These are phyloP conservation scores for Orchesellides sinensis DNA, from an alignment of 2,888 invertebrate species.

Conservation along the genomic window DNA sequence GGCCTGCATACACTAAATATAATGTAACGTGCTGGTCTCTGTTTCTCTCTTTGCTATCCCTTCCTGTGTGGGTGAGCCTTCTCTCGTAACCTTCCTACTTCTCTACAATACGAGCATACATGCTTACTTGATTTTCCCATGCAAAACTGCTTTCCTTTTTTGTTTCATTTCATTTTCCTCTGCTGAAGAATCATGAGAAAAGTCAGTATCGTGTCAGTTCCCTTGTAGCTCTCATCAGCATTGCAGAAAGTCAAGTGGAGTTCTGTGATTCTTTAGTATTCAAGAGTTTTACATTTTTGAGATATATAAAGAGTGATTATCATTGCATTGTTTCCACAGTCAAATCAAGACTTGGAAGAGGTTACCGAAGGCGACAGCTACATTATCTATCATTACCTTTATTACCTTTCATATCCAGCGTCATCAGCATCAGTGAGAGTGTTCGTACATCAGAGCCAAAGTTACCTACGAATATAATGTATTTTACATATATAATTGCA, in stretches of 20 bases:
- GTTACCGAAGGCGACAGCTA: background rate
- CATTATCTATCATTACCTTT: background rate
- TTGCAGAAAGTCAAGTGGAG: too few relatives aligned
- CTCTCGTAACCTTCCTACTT: background rate
- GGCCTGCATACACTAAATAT: background rate
- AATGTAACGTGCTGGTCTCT: constrained; percentile 5
- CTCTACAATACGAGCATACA: background rate
- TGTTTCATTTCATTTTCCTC: constrained; percentile 66
- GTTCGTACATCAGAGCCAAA: too few relatives aligned
- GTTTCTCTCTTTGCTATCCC: background rate
- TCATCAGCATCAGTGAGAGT: too few relatives aligned
- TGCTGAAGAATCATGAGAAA: constrained; percentile 62
- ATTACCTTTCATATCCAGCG: background rate
- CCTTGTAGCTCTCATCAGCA: constrained; percentile 12
- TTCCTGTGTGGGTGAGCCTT: background rate
- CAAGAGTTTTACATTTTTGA: too few relatives aligned
- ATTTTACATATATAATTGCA: too few relatives aligned
- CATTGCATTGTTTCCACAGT: background rate
- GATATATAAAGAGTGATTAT: too few relatives aligned
- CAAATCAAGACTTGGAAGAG: background rate
- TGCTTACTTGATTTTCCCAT: constrained; percentile 11
- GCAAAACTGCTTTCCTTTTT: constrained; percentile 65
- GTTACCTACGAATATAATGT: too few relatives aligned
- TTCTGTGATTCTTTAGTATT: too few relatives aligned
- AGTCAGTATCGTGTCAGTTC: constrained; percentile 65